Evolutionary conservation across 2,797 vertebrate genomes (phyloP).

Genomic region (Hemibagrus guttatus): DNA sequence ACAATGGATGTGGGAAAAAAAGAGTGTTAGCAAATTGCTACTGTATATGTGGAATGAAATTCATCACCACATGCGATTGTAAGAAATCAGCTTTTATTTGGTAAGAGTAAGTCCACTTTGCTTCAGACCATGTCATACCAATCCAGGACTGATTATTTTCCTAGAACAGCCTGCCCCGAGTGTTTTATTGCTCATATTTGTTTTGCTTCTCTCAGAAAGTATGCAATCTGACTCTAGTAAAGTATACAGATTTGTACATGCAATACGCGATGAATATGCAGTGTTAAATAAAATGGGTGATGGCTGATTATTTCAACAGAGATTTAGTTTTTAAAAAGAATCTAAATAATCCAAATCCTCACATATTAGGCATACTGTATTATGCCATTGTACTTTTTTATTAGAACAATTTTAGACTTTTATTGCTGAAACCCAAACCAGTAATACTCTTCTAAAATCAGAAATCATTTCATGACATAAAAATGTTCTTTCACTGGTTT

Average conservation of each 20-base stretch:
- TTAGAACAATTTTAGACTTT: background rate
- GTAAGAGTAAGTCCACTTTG: background rate
- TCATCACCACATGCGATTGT: background rate
- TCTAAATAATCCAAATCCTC: no score
- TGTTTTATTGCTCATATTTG: background rate
- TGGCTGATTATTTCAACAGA: background rate
- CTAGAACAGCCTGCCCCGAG: background rate
- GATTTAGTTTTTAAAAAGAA: background rate
- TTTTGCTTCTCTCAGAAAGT: background rate
- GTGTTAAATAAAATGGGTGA: background rate
- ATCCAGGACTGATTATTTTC: no score
- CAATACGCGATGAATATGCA: background rate
- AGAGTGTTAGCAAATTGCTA: no score
- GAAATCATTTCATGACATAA: background rate
- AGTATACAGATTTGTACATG: no score
- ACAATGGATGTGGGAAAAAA: no score
- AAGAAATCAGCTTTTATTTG: background rate
- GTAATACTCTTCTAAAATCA: background rate
- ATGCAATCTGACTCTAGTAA: no score
- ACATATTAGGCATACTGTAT: no score
- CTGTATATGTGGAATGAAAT: background rate
- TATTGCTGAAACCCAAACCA: background rate
- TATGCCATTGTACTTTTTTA: no score
- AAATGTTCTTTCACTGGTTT: background rate
- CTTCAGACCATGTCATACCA: no score